A percentile compares a stretch with the other conserved stretches of the same genome.
These are phyloP conservation scores for Virgularia gustaviana DNA, from an alignment of 92 coral and sea anemone species.

Conservation along the genomic window DNA sequence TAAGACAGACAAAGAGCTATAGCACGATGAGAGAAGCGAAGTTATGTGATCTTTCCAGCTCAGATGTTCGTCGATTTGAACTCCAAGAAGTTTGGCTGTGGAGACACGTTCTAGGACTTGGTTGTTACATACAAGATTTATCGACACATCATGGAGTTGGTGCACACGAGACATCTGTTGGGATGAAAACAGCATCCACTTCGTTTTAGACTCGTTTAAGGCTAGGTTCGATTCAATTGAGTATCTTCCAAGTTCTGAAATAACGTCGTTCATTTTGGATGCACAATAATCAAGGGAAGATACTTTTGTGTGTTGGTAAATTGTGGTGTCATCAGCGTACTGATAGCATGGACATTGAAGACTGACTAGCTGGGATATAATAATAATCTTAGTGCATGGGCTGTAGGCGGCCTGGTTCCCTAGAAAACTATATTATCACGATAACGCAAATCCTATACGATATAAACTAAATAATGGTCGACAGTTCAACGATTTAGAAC, in stretches of 20 bases:
- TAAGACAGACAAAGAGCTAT: too few species aligned
- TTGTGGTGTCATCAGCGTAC: neutral
- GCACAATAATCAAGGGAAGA: neutral
- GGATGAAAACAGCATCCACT: constrained; percentile 2
- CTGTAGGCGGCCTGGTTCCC: too few species aligned
- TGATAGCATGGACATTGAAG: neutral
- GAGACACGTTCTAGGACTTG: neutral
- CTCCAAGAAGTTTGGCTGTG: neutral
- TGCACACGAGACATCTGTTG: constrained; percentile 11
- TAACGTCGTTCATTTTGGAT: neutral
- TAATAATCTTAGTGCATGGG: too few species aligned
- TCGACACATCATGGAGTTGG: neutral
- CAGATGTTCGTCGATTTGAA: neutral
- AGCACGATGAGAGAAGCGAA: too few species aligned
- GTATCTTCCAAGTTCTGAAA: neutral
- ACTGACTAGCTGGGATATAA: too few species aligned
- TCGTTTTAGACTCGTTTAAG: neutral
- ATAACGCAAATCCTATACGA: too few species aligned
- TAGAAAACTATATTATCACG: too few species aligned
- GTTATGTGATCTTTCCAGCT: neutral
- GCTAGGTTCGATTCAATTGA: neutral
- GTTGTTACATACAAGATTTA: neutral
- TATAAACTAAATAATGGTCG: too few species aligned
- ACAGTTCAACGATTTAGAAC: too few species aligned
- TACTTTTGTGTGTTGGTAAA: neutral